Evolutionary conservation across 2,888 invertebrate genomes (phyloP).

Genomic region (Drosophila neoperkinsi): DNA sequence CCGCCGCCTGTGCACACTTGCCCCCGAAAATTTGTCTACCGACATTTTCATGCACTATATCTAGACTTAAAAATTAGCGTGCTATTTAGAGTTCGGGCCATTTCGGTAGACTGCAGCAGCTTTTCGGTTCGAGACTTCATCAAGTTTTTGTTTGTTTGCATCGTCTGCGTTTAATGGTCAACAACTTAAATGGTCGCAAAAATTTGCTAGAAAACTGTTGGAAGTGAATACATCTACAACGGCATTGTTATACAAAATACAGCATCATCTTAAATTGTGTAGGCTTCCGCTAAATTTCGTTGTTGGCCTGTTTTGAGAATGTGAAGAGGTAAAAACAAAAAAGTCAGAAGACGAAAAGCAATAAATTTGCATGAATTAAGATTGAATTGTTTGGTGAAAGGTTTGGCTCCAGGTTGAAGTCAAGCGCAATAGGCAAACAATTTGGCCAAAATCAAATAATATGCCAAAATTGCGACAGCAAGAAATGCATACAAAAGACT

Average conservation of each 20-base stretch:
- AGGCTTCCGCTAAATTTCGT: slow-evolving; percentile 38
- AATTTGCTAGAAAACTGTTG: slow-evolving; percentile 30
- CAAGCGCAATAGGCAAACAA: slow-evolving; percentile 47
- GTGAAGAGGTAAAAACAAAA: slow-evolving; percentile 3
- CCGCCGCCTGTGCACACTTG: slow-evolving; percentile 7
- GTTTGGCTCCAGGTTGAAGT: slow-evolving; percentile 21
- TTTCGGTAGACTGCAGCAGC: slow-evolving; percentile 14
- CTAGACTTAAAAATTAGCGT: slow-evolving; percentile 55
- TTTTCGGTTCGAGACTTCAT: slow-evolving; percentile 12
- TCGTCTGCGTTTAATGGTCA: slow-evolving; percentile 7
- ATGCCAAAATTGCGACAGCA: slow-evolving; percentile 40
- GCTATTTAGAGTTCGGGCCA: slow-evolving; percentile 23
- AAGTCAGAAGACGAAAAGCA: slow-evolving; percentile 35
- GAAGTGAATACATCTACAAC: background rate
- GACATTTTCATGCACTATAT: slow-evolving; percentile 29
- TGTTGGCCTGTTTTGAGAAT: slow-evolving; percentile 2
- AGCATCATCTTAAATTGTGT: slow-evolving; percentile 5
- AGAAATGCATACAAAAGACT: slow-evolving; percentile 39
- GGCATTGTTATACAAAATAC: background rate
- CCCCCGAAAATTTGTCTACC: slow-evolving; percentile 48
- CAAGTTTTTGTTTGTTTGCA: slow-evolving; percentile 23
- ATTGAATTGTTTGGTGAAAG: slow-evolving; percentile 57
- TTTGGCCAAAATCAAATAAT: slow-evolving; percentile 51
- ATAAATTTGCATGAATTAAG: slow-evolving; percentile 76
- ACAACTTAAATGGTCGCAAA: slow-evolving; percentile 34